Evolutionary conservation across 2,113 vertebrate species (phyloP), one percentile per base, ranked within the genome.

Genomic region (Phodopus roborovskii): DNA sequence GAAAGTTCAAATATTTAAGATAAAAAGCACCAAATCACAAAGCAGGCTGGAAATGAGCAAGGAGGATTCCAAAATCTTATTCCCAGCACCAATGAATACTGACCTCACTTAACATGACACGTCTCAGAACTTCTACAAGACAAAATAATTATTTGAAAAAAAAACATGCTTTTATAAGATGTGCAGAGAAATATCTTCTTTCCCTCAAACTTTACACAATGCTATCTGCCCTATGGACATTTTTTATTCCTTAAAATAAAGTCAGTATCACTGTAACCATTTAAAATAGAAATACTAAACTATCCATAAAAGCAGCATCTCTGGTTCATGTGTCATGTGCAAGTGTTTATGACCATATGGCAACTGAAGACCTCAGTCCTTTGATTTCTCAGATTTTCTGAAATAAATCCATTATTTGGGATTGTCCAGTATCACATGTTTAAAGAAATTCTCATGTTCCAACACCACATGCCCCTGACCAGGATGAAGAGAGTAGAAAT

Each of bases 281-380:
- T 96, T 95, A 97, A 97, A 90, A 50, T 11, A 96, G 53, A 92
- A 95, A 86, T 60, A 7, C 70, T 93, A 90, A 97, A 50, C 30
- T 93, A 45, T 28, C 48, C n/a, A 88, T 73, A 64, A 91, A 66
- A 88, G 39, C 58, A 94, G 42, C 19, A 68, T 64, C 82, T 50
- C 82, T 58, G 8, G 22, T 50, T 91, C 92, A 45, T 91, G 4
- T 88, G 58, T 86, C 48, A 91, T 48, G 33, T 74, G 24, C 2
- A 92, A 62, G 11, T 64, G 75, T 85, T 89, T 92, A 77, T 33
- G 7, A 87, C 39, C 50, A 88, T 42, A 92, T 78, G 62, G 24
- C 15, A 95, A 83, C 42, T 50, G 70, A 87, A 7, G 30, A 26
- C 74, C 87, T 92, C 75, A 7, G 22, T 88, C 50, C 77, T 91